Percentiles rank a stretch among this genome's conserved stretches.
Conservation (phyloP, 2,888 invertebrate genomes). For the Oxytorus armatus region DNA sequence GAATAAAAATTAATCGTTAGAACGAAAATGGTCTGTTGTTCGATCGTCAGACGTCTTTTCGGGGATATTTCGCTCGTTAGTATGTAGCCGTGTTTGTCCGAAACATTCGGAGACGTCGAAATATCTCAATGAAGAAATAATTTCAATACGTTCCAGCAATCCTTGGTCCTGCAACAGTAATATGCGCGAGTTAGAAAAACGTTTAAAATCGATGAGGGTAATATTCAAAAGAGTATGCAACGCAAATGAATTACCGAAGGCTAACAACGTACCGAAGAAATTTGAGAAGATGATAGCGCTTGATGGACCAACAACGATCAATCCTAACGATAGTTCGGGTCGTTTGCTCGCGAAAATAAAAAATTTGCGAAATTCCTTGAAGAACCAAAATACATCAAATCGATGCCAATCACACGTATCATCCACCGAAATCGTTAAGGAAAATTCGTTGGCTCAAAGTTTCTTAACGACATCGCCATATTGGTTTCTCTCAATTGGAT, state of each 20-base stretch:
- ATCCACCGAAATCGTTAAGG: not conserved
- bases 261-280: slow-evolving; percentile 42
- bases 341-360: slow-evolving; percentile 46
- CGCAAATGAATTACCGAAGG: slow-evolving; percentile 4
- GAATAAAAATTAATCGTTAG: too few relatives aligned
- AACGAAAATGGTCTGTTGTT: too few relatives aligned
- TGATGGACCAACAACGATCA: not conserved
- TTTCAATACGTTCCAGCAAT: slow-evolving; percentile 73
- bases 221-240: slow-evolving; percentile 69
- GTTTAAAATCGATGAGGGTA: slow-evolving; percentile 69
- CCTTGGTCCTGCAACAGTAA: slow-evolving; percentile 78
- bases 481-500: slow-evolving; percentile 77
- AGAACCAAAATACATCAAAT: slow-evolving; percentile 19
- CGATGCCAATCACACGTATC: not conserved
- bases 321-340: slow-evolving; percentile 18
- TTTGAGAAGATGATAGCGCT: slow-evolving; percentile 61
- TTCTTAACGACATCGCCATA: slow-evolving; percentile 70
- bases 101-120: too few relatives aligned
- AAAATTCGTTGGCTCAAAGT: slow-evolving; percentile 16
- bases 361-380: slow-evolving; percentile 44
- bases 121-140: too few relatives aligned
- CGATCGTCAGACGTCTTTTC: too few relatives aligned
- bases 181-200: slow-evolving; percentile 72
- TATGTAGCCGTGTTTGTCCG: too few relatives aligned
- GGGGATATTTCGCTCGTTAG: too few relatives aligned